These are phyloP conservation scores for Cossypha caffra DNA, from an alignment of 2,797 vertebrate species.

Conservation along the genomic window DNA sequence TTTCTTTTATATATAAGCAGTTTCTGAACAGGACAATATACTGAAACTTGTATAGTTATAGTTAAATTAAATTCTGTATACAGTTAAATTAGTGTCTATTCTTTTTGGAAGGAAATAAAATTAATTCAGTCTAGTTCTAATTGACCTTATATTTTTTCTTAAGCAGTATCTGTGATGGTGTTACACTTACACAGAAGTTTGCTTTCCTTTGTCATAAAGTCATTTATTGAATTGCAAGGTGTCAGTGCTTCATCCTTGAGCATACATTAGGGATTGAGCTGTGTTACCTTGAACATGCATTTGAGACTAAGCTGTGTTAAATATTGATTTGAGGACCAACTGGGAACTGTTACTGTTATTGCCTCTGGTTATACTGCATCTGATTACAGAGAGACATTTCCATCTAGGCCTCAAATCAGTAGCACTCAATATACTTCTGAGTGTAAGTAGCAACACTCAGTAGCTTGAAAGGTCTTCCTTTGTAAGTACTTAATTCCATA, in stretches of 20 bases:
- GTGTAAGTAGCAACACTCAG: neutral
- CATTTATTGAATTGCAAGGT: neutral
- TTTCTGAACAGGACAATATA: slow-evolving; percentile 54
- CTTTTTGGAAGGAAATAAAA: slow-evolving; percentile 63
- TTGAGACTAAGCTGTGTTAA: neutral
- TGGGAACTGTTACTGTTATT: neutral
- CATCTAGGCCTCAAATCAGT: neutral
- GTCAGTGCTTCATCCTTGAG: neutral
- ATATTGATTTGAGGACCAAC: neutral
- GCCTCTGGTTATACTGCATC: neutral
- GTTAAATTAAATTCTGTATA: slow-evolving; percentile 67
- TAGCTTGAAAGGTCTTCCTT: neutral
- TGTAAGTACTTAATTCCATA: neutral
- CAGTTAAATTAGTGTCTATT: slow-evolving; percentile 59
- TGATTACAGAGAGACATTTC: neutral
- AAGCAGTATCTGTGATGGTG: neutral
- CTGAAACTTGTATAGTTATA: slow-evolving; percentile 63
- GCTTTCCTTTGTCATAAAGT: neutral
- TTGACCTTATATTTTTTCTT: slow-evolving; percentile 31
- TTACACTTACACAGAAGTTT: neutral
- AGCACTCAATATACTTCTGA: neutral
- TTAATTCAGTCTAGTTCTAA: slow-evolving; percentile 57
- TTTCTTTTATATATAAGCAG: slow-evolving; percentile 20
- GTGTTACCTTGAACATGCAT: neutral
- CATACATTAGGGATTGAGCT: neutral